These are phyloP conservation scores for Sebastes itinus DNA, from an alignment of 2,797 vertebrate species.

Conservation along the genomic window DNA sequence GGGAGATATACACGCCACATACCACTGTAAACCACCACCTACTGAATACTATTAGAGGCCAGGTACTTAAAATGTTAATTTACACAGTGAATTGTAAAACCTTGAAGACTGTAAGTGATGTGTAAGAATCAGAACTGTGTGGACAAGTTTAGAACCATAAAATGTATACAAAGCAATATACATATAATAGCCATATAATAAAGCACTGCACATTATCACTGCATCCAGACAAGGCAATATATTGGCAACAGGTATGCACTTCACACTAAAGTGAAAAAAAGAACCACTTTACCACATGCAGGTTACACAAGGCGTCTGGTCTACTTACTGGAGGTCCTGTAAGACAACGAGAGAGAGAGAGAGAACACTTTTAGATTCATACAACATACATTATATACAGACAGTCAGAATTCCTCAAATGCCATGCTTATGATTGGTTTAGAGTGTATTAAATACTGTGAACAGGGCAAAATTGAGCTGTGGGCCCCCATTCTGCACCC, in stretches of 20 bases:
- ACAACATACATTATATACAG: background rate
- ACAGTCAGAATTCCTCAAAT: background rate
- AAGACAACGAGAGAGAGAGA: slow-evolving; percentile 64
- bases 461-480: background rate
- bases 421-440: background rate
- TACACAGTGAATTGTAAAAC: background rate
- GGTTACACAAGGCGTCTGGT: slow-evolving; percentile 60
- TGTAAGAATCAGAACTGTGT: background rate
- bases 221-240: slow-evolving; percentile 1
- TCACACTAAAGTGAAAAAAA: slow-evolving; percentile 46
- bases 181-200: background rate
- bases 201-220: background rate
- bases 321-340: slow-evolving; percentile 88
- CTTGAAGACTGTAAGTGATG: background rate
- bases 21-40: background rate
- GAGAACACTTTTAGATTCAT: slow-evolving; percentile 16
- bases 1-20: background rate
- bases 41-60: background rate
- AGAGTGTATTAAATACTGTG: background rate
- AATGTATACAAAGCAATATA: background rate
- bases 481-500: background rate
- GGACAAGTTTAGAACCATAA: background rate
- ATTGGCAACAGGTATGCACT: background rate
- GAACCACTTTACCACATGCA: slow-evolving; percentile 79
- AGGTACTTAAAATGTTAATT: background rate